phyloP scores from a whole-genome alignment of 2,888 invertebrate species.

The Lochmaea capreae region DNA sequence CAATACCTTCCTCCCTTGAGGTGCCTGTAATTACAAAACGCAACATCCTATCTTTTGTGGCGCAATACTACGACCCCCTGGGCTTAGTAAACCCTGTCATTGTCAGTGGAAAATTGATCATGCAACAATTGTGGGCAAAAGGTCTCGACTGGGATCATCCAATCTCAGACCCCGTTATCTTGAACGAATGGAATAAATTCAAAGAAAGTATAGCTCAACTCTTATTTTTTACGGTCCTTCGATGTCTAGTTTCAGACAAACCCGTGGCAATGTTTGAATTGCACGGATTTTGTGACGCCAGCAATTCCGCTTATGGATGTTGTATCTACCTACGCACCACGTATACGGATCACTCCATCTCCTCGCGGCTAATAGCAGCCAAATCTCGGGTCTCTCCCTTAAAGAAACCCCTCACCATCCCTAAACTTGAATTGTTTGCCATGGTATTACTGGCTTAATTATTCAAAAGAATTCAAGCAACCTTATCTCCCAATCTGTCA shows the following conservation, averaged over 20 bases:
- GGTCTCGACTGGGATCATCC: constrained; percentile 3
- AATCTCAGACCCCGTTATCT: neutral
- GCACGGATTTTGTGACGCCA: neutral
- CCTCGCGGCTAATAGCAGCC: neutral
- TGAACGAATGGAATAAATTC: constrained; percentile 1
- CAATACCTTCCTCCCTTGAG: neutral
- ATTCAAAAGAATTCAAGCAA: constrained; percentile 1
- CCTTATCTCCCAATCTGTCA: constrained; percentile 1
- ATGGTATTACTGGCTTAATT: neutral
- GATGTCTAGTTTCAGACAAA: neutral
- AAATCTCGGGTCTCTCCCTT: neutral
- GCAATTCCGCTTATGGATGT: constrained; percentile 1
- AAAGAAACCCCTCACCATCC: neutral
- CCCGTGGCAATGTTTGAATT: neutral
- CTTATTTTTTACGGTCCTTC: neutral
- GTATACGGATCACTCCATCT: neutral
- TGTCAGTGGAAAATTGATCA: constrained; percentile 1
- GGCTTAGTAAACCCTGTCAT: constrained; percentile 4
- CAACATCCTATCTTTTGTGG: neutral
- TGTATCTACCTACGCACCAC: neutral
- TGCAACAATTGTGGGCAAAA: constrained; percentile 1
- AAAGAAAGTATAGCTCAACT: constrained; percentile 3
- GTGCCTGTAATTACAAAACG: constrained; percentile 7
- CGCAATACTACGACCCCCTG: constrained; percentile 3
- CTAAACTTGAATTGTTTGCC: neutral